Percentiles rank a stretch among this genome's conserved stretches.
Conservation (phyloP, 2,888 invertebrate genomes). For the Corbicula japonica region DNA sequence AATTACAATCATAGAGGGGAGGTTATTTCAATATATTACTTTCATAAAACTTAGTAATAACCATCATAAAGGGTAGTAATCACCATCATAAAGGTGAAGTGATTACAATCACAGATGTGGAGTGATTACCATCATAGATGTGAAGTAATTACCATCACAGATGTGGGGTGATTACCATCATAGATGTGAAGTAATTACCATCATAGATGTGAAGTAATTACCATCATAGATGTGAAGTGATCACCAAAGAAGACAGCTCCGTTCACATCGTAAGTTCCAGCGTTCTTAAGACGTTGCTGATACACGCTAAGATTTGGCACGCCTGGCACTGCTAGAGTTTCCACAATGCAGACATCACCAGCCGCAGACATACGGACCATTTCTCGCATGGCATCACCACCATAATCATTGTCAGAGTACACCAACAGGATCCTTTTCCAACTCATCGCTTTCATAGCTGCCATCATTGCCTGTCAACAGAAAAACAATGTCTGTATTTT, state of each 20-base stretch:
- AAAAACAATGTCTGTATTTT: no score
- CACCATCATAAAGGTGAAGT: no score
- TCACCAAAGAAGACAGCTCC: constrained; percentile 72
- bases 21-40: no score
- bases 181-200: no score
- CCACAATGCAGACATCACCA: constrained; percentile 75
- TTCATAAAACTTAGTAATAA: no score
- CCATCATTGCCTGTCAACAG: constrained; percentile 79
- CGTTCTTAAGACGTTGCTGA: constrained; percentile 36
- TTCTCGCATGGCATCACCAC: constrained; percentile 64
- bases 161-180: no score
- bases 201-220: not conserved
- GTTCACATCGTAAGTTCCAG: constrained; percentile 61
- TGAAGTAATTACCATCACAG: no score
- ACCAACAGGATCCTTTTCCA: constrained; percentile 86
- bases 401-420: constrained; percentile 80
- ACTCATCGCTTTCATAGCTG: constrained; percentile 82
- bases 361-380: constrained; percentile 69
- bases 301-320: constrained; percentile 23
- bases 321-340: constrained; percentile 60
- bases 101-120: no score
- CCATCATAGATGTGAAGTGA: constrained; percentile 8
- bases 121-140: no score
- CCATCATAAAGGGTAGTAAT: no score
- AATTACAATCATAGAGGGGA: no score